Conservation (phyloP, 1,140 invertebrate species). For the Oedothorax gibbosus region DNA sequence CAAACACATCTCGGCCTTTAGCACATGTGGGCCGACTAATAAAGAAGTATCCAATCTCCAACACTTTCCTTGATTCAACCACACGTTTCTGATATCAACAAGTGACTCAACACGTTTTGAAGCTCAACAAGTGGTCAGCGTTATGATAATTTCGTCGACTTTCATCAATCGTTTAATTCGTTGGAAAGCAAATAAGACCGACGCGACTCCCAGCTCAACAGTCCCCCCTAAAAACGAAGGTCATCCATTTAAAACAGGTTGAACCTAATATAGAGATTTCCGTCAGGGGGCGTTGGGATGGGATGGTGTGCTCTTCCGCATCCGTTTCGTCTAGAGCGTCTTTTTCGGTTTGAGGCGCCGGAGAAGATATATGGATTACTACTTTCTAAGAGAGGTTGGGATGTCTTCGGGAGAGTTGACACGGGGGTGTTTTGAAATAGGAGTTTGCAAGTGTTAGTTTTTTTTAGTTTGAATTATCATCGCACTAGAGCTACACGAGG, state of each 20-base stretch:
- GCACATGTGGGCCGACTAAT: no score
- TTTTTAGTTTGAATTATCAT: no score
- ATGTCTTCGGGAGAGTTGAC: no score
- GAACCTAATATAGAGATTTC: slow-evolving; percentile 48
- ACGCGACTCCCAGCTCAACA: slow-evolving; percentile 1
- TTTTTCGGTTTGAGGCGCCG: slow-evolving; percentile 17
- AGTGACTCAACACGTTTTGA: background rate
- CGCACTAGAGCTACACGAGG: no score
- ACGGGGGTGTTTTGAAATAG: no score
- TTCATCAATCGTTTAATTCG: slow-evolving; percentile 36
- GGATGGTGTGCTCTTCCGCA: slow-evolving; percentile 4
- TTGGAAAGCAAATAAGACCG: slow-evolving; percentile 9
- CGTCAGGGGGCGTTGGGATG: slow-evolving; percentile 44
- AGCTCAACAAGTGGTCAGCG: background rate
- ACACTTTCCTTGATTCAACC: no score
- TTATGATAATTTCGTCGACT: slow-evolving; percentile 28
- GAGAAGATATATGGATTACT: slow-evolving; percentile 9
- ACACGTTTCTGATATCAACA: background rate
- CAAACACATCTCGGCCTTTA: background rate
- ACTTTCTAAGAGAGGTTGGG: background rate
- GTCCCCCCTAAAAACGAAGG: slow-evolving; percentile 34
- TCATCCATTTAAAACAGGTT: slow-evolving; percentile 57
- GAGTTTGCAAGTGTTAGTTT: no score
- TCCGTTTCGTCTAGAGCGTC: slow-evolving; percentile 12
- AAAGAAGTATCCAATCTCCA: no score